Percentiles rank a stretch among this genome's conserved stretches.
Evolutionary conservation across 92 coral and sea anemone species (phyloP).

Genomic region (Desmophyllum pertusum): DNA sequence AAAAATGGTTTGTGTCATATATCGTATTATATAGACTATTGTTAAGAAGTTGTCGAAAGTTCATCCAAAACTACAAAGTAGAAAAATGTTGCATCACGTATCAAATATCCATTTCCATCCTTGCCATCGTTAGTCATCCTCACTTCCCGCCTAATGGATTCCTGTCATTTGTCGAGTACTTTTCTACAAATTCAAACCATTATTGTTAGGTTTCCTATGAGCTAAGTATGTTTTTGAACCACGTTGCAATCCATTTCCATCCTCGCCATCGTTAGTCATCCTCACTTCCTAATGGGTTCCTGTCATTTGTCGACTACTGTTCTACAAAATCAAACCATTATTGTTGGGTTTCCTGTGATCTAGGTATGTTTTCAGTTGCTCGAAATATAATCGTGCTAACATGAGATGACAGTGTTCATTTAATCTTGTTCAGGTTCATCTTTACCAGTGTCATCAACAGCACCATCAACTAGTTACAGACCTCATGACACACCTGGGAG

Average conservation of each 20-base stretch:
- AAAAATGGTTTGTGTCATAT: not conserved
- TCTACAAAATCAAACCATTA: not conserved
- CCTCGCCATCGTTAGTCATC: not conserved
- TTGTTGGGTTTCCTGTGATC: not conserved
- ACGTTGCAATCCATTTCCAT: not conserved
- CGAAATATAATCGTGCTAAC: not conserved
- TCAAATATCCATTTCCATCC: not conserved
- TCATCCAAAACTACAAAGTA: too few species aligned
- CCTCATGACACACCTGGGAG: not conserved
- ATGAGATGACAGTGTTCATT: not conserved
- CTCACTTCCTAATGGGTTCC: not conserved
- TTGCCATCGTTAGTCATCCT: not conserved
- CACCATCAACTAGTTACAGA: slow-evolving; percentile 39
- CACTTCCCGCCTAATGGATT: too few species aligned
- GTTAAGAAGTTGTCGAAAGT: too few species aligned
- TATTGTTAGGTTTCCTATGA: not conserved
- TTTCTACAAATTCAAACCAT: not conserved
- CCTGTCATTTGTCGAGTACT: too few species aligned
- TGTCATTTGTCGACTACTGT: not conserved
- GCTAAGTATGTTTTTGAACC: too few species aligned
- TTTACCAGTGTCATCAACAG: slow-evolving; percentile 21
- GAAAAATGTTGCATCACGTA: not conserved
- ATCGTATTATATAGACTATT: too few species aligned
- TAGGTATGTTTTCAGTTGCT: not conserved
- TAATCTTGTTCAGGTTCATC: slow-evolving; percentile 16